phyloP scores from a whole-genome alignment of 2,888 invertebrate genomes.

The Xanthostigma xanthostigma region DNA sequence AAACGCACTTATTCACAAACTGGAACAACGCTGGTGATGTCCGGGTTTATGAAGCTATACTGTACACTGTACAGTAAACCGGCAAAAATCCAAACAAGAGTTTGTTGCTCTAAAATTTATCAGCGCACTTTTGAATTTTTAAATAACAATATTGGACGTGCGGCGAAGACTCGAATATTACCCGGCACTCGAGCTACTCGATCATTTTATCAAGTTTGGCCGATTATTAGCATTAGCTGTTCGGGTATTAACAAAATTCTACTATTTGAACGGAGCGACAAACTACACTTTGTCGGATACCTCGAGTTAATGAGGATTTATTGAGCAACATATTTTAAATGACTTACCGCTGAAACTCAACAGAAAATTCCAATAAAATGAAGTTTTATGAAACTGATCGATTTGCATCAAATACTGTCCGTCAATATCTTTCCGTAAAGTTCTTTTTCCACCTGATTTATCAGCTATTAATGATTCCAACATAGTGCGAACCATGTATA shows the following conservation, averaged over 20 bases:
- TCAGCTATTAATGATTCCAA: slow-evolving; percentile 94
- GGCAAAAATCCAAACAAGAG: too few species aligned
- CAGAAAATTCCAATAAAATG: slow-evolving; percentile 93
- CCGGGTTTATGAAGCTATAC: background rate
- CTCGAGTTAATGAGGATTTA: background rate
- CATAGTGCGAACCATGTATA: slow-evolving; percentile 99
- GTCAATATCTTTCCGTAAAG: slow-evolving; percentile 91
- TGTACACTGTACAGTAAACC: too few species aligned
- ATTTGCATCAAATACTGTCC: slow-evolving; percentile 85
- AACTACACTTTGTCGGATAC: background rate
- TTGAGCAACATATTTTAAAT: slow-evolving; percentile 1
- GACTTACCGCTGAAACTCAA: slow-evolving; percentile 73
- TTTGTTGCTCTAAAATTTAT: too few species aligned
- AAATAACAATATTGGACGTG: too few species aligned
- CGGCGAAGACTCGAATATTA: too few species aligned
- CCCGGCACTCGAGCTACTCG: too few species aligned
- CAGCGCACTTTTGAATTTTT: too few species aligned
- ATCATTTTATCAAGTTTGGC: too few species aligned
- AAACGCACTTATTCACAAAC: slow-evolving; percentile 7
- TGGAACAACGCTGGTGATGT: slow-evolving; percentile 3
- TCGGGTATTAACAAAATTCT: too few species aligned
- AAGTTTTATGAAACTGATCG: slow-evolving; percentile 88
- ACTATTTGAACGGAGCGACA: slow-evolving; percentile 1
- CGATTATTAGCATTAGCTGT: too few species aligned
- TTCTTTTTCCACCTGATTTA: slow-evolving; percentile 89